phyloP scores from a whole-genome alignment of 2,888 invertebrate species.

The Andrena bicolor region DNA sequence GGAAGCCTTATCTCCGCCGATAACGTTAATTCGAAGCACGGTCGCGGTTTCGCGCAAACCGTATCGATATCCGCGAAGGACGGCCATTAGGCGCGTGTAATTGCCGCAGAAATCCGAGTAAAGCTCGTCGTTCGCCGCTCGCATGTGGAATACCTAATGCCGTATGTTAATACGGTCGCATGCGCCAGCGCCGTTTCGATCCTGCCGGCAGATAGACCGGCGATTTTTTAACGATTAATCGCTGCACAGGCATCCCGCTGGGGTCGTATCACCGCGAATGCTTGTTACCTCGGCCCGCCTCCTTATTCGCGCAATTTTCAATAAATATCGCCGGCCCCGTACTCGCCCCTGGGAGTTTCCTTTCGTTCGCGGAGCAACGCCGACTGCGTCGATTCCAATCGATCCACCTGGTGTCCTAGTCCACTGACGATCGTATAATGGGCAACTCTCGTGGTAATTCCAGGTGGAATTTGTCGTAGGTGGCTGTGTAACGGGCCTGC shows the following conservation, averaged over 20 bases:
- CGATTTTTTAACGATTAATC: slow-evolving; percentile 81
- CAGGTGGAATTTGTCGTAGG: not conserved
- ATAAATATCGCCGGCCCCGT: slow-evolving; percentile 38
- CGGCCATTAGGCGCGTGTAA: slow-evolving; percentile 69
- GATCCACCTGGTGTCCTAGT: not conserved
- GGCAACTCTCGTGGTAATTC: not conserved
- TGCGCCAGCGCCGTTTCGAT: slow-evolving; percentile 76
- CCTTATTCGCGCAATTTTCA: slow-evolving; percentile 51
- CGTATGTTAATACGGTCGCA: slow-evolving; percentile 79
- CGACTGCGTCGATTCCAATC: not conserved
- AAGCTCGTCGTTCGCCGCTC: slow-evolving; percentile 57
- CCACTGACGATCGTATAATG: not conserved
- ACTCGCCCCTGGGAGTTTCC: not conserved
- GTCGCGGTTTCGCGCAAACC: slow-evolving; percentile 50
- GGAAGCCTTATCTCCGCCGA: slow-evolving; percentile 44
- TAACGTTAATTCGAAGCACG: slow-evolving; percentile 36
- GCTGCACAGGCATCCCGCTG: slow-evolving; percentile 70
- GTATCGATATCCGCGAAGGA: slow-evolving; percentile 54
- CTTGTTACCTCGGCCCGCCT: slow-evolving; percentile 61
- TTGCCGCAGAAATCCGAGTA: slow-evolving; percentile 72
- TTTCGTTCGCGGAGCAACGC: not conserved
- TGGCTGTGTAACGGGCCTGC: not conserved
- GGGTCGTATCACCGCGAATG: slow-evolving; percentile 69
- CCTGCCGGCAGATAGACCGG: slow-evolving; percentile 72
- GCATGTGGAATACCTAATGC: slow-evolving; percentile 78